Evolutionary conservation across 2,797 vertebrate genomes (phyloP).

Genomic region (Poecilia picta): DNA sequence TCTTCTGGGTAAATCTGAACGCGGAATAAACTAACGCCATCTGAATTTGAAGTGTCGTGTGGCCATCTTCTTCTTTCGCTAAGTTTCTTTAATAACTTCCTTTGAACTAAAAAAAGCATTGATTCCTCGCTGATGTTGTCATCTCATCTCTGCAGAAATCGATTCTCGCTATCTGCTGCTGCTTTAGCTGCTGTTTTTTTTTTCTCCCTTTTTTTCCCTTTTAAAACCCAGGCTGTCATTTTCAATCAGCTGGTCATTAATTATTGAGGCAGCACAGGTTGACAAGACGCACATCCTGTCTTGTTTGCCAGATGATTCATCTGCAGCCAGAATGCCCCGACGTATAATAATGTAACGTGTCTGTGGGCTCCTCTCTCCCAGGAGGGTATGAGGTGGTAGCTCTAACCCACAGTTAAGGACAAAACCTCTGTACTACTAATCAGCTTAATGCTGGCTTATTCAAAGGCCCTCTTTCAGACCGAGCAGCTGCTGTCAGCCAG

Average conservation of each 20-base stretch:
- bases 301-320: conserved; percentile 57
- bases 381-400: conserved; percentile 65
- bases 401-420: conserved; percentile 77
- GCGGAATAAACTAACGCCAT: conserved; percentile 17
- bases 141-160: conserved; percentile 55
- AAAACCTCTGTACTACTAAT: conserved; percentile 83
- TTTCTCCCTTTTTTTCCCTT: background rate
- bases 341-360: conserved; percentile 51
- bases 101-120: conserved; percentile 51
- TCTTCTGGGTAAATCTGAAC: conserved; percentile 28
- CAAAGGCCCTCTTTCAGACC: conserved; percentile 92
- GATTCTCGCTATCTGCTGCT: conserved; percentile 47
- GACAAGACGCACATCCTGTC: conserved; percentile 59
- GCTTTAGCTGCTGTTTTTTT: conserved; percentile 33
- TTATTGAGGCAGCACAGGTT: conserved; percentile 56
- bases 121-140: conserved; percentile 59
- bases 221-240: conserved; percentile 54
- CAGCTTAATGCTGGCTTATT: conserved; percentile 86
- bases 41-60: conserved; percentile 19
- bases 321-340: conserved; percentile 26
- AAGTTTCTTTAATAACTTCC: conserved; percentile 31
- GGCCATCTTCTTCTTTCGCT: conserved; percentile 13
- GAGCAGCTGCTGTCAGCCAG: conserved; percentile 91
- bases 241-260: conserved; percentile 65
- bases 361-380: conserved; percentile 22